Evolutionary conservation across 2,888 invertebrate genomes (phyloP), one percentile per base, ranked within the genome.

Genomic region (Apotomis betuletana): DNA sequence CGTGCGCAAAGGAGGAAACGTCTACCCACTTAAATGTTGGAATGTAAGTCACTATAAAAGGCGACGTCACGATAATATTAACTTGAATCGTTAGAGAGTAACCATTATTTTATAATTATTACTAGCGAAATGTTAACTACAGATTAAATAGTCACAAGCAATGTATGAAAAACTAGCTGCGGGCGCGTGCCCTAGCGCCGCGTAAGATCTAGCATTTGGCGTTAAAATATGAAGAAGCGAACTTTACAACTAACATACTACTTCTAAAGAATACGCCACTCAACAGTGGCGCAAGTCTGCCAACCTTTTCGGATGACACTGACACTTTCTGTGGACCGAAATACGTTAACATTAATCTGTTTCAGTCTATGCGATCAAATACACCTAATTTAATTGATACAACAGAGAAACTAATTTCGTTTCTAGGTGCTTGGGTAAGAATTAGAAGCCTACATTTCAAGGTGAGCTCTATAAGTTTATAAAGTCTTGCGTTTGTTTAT

Each of bases 131-230:
- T 63, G 59, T 75, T 73, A 75, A 67, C 74, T 74, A 77, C 69
- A 58, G 65, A 67, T 71, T 54, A 69, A 69, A 75, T 58, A 64
- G 52, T 54, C 36, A 61, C n/a, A 60, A 64, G 67, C 59, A 72
- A 58, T 49, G 46, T 70, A 73, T 44, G 44, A 63, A 74, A 60
- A 68, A 64, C 68, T 62, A 38, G 5, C 38, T 9, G 27, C 49
- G 49, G 49, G 61, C 61, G 49, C 51, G 36, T 62, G 49, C n/a
- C 9, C 10, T 10, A 9, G 51, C 49, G 12, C 54, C 15, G 61
- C 57, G 51, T 77, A 81, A 84, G 80, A 82, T 83, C 84, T 85
- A 85, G 80, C 81, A 85, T 87, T 88, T 88, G 85, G 87, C 86
- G 78, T 86, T 86, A 87, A 85, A 86, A 75, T 73, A 81, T 74